Percentiles rank a stretch among this genome's conserved stretches.
Conservation (phyloP, 2,888 invertebrate species). For the Rhodophaea formosa region DNA sequence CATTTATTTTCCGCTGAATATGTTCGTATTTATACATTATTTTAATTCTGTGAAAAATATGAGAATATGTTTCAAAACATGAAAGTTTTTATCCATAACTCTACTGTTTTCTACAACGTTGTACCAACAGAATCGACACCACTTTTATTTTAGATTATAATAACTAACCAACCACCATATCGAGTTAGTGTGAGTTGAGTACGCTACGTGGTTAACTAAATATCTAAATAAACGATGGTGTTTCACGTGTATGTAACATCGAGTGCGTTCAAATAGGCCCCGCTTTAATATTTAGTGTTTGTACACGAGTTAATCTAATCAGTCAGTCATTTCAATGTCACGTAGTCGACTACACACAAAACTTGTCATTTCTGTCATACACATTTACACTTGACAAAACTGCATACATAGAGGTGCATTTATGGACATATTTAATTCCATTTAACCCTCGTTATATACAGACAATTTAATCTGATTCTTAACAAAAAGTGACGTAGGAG, state of each 20-base stretch:
- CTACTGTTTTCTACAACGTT: neutral
- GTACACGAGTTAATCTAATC: slow-evolving; percentile 37
- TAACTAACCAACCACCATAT: slow-evolving; percentile 20
- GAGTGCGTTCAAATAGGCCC: slow-evolving; percentile 44
- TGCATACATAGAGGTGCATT: neutral
- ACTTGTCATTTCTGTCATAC: slow-evolving; percentile 30
- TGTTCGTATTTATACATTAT: too few species aligned
- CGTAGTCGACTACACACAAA: slow-evolving; percentile 21
- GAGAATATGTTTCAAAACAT: too few species aligned
- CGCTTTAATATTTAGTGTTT: slow-evolving; percentile 41
- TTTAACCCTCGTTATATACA: too few species aligned
- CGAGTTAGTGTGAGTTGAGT: slow-evolving; percentile 33
- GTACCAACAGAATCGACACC: slow-evolving; percentile 2
- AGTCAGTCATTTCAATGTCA: slow-evolving; percentile 34
- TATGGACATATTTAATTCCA: neutral
- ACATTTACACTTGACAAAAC: slow-evolving; percentile 16
- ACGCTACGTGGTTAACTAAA: slow-evolving; percentile 41
- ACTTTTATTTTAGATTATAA: neutral
- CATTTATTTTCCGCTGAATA: too few species aligned
- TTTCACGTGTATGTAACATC: slow-evolving; percentile 44
- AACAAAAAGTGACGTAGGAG: too few species aligned
- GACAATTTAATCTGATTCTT: too few species aligned
- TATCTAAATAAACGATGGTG: slow-evolving; percentile 38
- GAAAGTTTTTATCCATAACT: too few species aligned
- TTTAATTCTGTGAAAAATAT: too few species aligned